A percentile compares a stretch with the other conserved stretches of the same genome.
Conservation (phyloP, 1,140 invertebrate species). For the Philaenus spumarius region DNA sequence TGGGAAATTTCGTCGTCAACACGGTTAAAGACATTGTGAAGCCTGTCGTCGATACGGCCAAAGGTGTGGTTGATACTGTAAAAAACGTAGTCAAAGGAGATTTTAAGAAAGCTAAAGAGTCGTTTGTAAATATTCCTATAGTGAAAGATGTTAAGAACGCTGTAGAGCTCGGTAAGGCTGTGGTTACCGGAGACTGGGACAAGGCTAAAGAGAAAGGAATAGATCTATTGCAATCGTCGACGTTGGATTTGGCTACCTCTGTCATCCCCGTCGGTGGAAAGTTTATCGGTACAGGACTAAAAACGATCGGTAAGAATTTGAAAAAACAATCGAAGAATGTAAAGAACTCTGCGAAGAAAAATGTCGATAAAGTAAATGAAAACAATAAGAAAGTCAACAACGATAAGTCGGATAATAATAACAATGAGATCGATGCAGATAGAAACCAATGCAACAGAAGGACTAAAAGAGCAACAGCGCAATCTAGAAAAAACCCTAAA, state of each 20-base stretch:
- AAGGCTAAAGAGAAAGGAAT: constrained; percentile 14
- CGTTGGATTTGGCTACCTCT: constrained; percentile 12
- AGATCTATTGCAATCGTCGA: constrained; percentile 1
- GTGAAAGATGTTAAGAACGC: constrained; percentile 21
- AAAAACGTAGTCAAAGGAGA: constrained; percentile 19
- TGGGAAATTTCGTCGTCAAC: constrained; percentile 5
- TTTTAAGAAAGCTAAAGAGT: constrained; percentile 12
- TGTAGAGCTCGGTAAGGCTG: constrained; percentile 12
- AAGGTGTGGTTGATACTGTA: constrained; percentile 12
- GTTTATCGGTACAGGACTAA: constrained; percentile 13
- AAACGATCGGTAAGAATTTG: constrained; percentile 5
- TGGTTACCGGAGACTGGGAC: constrained; percentile 18
- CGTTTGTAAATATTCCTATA: constrained; percentile 17
- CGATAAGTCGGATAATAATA: neutral
- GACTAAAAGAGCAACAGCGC: neutral
- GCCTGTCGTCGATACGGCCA: constrained; percentile 12
- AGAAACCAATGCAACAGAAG: constrained; percentile 12
- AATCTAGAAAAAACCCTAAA: neutral
- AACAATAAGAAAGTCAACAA: constrained; percentile 9
- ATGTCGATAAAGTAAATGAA: constrained; percentile 1
- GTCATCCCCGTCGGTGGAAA: constrained; percentile 15
- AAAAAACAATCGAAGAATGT: neutral
- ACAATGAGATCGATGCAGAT: constrained; percentile 1
- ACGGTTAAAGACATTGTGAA: constrained; percentile 19
- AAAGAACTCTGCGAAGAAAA: constrained; percentile 2